These are phyloP conservation scores for Neolamprologus variostigma DNA, from an alignment of 2,113 vertebrate species.

Conservation along the genomic window DNA sequence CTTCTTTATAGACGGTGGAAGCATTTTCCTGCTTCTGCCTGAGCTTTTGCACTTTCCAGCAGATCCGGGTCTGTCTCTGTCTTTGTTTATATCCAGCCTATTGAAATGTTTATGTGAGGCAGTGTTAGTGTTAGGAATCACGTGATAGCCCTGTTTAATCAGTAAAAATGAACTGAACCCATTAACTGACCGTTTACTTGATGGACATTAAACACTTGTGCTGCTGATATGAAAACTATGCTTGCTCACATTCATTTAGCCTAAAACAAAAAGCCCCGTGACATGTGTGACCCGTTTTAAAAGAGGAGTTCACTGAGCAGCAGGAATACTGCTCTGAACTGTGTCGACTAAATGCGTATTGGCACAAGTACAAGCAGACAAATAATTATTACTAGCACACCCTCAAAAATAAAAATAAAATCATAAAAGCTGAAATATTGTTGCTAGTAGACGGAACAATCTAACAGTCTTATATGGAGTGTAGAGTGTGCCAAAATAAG, in stretches of 20 bases:
- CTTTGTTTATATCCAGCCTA: neutral
- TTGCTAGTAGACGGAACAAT: neutral
- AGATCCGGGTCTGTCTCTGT: neutral
- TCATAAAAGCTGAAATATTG: neutral
- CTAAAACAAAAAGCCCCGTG: neutral
- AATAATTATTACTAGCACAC: neutral
- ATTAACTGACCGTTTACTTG: neutral
- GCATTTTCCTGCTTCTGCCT: neutral
- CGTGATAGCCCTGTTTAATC: neutral
- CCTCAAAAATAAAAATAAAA: neutral
- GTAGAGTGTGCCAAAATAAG: neutral
- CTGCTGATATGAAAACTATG: neutral
- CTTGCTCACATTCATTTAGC: neutral
- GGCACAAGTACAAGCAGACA: too few relatives aligned
- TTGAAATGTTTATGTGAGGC: neutral
- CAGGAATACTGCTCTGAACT: neutral
- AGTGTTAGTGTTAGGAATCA: neutral
- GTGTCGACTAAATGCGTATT: neutral
- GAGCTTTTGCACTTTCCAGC: slow-evolving; percentile 34
- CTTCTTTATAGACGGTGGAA: neutral
- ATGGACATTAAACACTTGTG: neutral
- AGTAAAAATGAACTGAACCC: neutral
- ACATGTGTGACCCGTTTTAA: neutral
- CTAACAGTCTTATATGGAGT: neutral
- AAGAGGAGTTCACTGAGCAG: neutral